Base-by-base conservation (phyloP, 2,113 vertebrate genomes). In the Phalacrocorax pelagicus region DNA sequence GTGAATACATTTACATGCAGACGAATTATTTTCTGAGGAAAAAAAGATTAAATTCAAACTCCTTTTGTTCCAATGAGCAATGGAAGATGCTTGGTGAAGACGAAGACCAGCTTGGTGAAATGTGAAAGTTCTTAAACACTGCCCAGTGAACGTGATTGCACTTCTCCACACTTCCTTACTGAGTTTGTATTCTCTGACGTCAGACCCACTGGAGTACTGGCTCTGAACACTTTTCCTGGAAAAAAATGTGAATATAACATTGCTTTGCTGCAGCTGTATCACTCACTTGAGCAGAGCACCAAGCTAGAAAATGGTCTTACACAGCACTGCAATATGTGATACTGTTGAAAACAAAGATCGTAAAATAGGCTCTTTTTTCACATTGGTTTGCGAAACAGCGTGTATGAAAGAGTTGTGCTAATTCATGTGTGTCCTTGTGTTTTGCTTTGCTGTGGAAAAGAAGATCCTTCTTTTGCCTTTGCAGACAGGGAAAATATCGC, bases 401-500 rank as follows among this genome's bases (percentile, higher is more conserved):
- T 54, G 16, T 66, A 42, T 14, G 42, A 42, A 55, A 19, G 32
- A 81, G 15, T 70, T 34, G 13, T 79, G 14, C 34, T 59, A n/a
- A 29, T 74, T 67, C 4, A 24, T 83, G 20, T 6, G 15, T n/a
- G 26, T 30, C 11, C 20, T 42, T 42, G 12, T 42, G 42, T 42
- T 91, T 79, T 54, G 10, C 40, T 91, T 81, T 84, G 59, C 61
- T 74, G 21, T 36, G 20, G 27, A 29, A 71, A 83, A 75, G 29
- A 71, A 29, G 12, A 9, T 44, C 12, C 3, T 55, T 17, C 2
- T 65, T 80, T 67, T 40, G 12, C 49, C 20, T 77, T 79, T 51
- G 22, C 51, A 74, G 26, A 19, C 12, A 29, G 44, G 10, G 8
- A 38, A 32, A 59, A 46, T 69, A 20, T 0, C 0, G 0, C 47